These are phyloP conservation scores for Diceros bicornis DNA, from an alignment of 2,797 vertebrate genomes.

Conservation along the genomic window DNA sequence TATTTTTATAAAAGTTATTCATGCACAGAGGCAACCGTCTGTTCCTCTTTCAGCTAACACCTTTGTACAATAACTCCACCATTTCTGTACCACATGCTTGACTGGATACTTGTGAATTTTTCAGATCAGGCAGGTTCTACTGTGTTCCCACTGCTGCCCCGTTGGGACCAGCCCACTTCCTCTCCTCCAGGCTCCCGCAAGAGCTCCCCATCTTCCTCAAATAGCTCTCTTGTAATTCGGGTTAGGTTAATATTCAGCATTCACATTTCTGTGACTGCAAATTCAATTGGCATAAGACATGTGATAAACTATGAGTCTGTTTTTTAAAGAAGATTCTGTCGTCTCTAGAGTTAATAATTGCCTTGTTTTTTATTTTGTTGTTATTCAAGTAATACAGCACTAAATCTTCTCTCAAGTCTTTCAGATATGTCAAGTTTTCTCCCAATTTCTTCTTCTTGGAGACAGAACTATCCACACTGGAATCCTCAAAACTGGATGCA, in stretches of 20 bases:
- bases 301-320: neutral
- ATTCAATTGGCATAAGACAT: neutral
- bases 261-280: neutral
- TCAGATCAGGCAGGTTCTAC: fast-evolving
- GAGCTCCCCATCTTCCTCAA: neutral
- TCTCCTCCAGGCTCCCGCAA: fast-evolving
- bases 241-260: neutral
- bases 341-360: neutral
- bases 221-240: no score
- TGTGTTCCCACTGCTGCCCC: fast-evolving
- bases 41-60: neutral
- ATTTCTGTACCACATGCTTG: no score
- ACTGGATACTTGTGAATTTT: neutral
- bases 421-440: neutral
- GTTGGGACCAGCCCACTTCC: fast-evolving
- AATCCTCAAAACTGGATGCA: fast-evolving
- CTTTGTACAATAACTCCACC: fast-evolving
- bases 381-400: neutral
- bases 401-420: neutral
- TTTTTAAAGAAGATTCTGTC: neutral
- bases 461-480: neutral
- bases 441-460: neutral
- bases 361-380: neutral
- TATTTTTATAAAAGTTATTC: neutral
- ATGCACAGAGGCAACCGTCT: neutral